Conservation (phyloP, 1,140 invertebrate species). For the Psix sp. region DNA sequence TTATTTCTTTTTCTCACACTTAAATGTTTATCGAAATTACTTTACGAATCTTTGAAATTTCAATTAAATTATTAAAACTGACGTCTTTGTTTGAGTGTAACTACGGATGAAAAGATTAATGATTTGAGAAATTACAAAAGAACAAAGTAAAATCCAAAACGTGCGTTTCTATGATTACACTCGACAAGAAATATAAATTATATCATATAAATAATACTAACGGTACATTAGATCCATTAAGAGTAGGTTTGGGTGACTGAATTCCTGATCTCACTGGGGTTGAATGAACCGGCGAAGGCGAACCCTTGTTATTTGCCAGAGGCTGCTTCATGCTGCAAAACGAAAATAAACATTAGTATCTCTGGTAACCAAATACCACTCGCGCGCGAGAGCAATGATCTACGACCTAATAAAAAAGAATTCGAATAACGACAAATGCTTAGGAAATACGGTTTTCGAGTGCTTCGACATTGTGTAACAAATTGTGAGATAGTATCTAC, state of each 20-base stretch:
- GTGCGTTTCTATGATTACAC: too few relatives aligned
- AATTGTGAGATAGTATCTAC: conserved; percentile 7
- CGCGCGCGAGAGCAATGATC: not conserved
- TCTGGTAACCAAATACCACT: not conserved
- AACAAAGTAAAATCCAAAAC: too few relatives aligned
- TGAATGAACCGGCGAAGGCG: conserved; percentile 71
- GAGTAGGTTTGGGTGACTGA: conserved; percentile 72
- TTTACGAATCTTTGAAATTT: too few relatives aligned
- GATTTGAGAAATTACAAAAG: too few relatives aligned
- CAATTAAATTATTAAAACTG: too few relatives aligned
- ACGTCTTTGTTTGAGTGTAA: too few relatives aligned
- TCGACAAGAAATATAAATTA: conserved; percentile 4
- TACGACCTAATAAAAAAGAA: conserved; percentile 50
- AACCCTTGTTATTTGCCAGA: conserved; percentile 68
- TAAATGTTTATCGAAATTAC: too few relatives aligned
- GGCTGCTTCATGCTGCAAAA: conserved; percentile 73
- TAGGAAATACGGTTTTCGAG: conserved; percentile 31
- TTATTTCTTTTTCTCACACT: too few relatives aligned
- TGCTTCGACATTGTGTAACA: conserved; percentile 42
- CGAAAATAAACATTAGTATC: conserved; percentile 25
- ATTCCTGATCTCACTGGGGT: conserved; percentile 71
- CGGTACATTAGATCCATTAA: conserved; percentile 72
- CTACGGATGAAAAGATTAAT: too few relatives aligned
- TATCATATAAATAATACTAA: conserved; percentile 61
- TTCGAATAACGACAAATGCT: conserved; percentile 52